Evolutionary conservation across 2,888 invertebrate species (phyloP).

Genomic region (Lepidocyrtoides sp.): DNA sequence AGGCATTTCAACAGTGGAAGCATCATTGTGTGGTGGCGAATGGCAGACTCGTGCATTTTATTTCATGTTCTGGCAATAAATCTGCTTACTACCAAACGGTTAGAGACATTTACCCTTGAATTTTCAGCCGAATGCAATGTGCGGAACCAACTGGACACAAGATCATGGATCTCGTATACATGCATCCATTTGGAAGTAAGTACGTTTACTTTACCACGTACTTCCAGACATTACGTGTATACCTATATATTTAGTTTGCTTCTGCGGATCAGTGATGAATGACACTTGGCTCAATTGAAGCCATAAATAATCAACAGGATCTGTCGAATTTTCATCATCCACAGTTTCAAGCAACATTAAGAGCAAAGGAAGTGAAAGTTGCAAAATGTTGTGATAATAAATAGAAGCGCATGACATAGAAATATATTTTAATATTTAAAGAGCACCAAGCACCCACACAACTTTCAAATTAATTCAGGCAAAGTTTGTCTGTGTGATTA

Average conservation of each 20-base stretch:
- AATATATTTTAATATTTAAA: background rate
- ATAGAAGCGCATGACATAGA: background rate
- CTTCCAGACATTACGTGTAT: background rate
- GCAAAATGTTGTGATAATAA: too few relatives aligned
- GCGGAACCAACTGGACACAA: constrained; percentile 31
- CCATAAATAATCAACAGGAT: background rate
- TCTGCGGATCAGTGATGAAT: background rate
- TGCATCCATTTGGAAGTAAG: background rate
- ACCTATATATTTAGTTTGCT: background rate
- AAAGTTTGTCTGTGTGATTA: background rate
- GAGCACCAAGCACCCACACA: background rate
- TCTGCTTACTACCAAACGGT: background rate
- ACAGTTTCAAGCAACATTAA: background rate
- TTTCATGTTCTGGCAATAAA: background rate
- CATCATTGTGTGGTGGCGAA: background rate
- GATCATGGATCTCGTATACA: background rate
- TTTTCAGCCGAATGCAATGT: background rate
- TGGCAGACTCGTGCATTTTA: background rate
- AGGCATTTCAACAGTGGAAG: background rate
- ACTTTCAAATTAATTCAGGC: background rate
- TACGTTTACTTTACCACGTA: background rate
- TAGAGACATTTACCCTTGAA: constrained; percentile 43
- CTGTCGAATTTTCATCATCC: background rate
- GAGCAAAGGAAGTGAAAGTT: constrained; percentile 37
- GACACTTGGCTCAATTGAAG: too few relatives aligned